Evolutionary conservation across 2,797 vertebrate species (phyloP).

Genomic region (Brachyrhaphis roseni): DNA sequence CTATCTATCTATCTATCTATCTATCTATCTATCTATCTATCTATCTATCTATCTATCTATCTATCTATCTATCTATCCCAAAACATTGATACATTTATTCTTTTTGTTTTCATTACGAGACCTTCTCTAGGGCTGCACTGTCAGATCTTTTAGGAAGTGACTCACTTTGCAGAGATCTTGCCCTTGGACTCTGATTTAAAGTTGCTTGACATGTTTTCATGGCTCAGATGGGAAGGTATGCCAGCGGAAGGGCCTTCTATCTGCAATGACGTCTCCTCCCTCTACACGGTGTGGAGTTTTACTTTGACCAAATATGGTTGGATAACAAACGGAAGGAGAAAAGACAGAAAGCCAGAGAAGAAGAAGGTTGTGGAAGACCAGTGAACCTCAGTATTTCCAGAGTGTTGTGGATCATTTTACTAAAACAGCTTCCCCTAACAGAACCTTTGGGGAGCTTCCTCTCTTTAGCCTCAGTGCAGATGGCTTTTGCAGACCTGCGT

Average conservation of each 20-base stretch:
- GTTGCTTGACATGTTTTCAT: slow-evolving; percentile 59
- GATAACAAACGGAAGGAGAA: slow-evolving; percentile 37
- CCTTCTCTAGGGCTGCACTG: slow-evolving; percentile 45
- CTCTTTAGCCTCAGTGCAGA: slow-evolving; percentile 30
- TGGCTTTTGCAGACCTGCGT: slow-evolving; percentile 60
- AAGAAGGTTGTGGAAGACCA: slow-evolving; percentile 26
- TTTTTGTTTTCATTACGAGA: slow-evolving; percentile 26
- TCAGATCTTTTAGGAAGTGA: slow-evolving; percentile 71
- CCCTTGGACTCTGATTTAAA: slow-evolving; percentile 62
- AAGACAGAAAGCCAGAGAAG: slow-evolving; percentile 45
- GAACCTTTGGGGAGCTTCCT: slow-evolving; percentile 39
- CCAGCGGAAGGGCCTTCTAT: slow-evolving; percentile 41
- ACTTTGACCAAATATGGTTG: slow-evolving; percentile 54
- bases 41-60: slow-evolving; percentile 7
- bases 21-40: slow-evolving; percentile 10
- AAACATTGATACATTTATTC: slow-evolving; percentile 11
- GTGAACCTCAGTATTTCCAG: slow-evolving; percentile 41
- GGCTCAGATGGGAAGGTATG: slow-evolving; percentile 56
- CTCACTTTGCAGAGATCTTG: slow-evolving; percentile 38
- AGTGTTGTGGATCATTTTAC: slow-evolving; percentile 36
- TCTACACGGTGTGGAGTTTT: slow-evolving; percentile 25
- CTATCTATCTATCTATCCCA: not conserved
- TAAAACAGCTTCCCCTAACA: slow-evolving; percentile 34
- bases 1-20: slow-evolving; percentile 17
- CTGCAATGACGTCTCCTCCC: slow-evolving; percentile 42